phyloP scores from a whole-genome alignment of 2,888 invertebrate genomes.

The Nebria brevicollis region DNA sequence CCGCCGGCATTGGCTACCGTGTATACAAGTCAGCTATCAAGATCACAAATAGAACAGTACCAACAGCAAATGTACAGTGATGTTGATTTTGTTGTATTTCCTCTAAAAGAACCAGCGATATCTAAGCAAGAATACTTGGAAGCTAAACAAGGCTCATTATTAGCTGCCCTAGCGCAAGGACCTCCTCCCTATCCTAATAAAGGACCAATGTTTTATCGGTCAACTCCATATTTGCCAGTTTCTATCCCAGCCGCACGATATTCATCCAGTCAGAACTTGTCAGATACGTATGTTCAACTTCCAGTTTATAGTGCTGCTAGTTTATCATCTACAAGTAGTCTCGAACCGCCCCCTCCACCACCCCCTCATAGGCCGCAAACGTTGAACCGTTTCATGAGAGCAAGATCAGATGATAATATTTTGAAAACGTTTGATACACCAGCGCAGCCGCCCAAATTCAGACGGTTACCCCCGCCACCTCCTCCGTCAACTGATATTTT shows the following conservation, averaged over 20 bases:
- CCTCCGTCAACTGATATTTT: constrained; percentile 62
- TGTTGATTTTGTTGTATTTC: constrained; percentile 92
- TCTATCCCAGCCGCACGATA: constrained; percentile 76
- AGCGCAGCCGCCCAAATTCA: constrained; percentile 67
- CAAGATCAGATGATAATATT: constrained; percentile 85
- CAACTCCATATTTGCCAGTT: constrained; percentile 81
- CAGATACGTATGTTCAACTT: constrained; percentile 78
- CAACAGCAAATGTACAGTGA: constrained; percentile 91
- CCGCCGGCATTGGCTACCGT: constrained; percentile 77
- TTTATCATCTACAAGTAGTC: constrained; percentile 70
- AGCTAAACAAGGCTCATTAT: constrained; percentile 82
- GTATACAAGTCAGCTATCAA: constrained; percentile 74
- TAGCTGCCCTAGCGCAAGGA: constrained; percentile 70
- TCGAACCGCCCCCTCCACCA: constrained; percentile 72
- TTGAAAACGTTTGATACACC: constrained; percentile 73
- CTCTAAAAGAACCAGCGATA: constrained; percentile 87
- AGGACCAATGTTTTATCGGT: constrained; percentile 81
- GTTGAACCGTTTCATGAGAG: constrained; percentile 70
- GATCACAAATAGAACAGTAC: constrained; percentile 85
- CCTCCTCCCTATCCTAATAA: constrained; percentile 71
- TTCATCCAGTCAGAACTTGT: constrained; percentile 83
- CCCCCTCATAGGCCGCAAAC: constrained; percentile 69
- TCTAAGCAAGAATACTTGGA: constrained; percentile 93
- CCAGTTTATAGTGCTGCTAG: constrained; percentile 77
- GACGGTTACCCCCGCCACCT: constrained; percentile 67